Percentiles rank a stretch among this genome's conserved stretches.
phyloP scores from a whole-genome alignment of 2,113 vertebrate species.

The Eleginops maclovinus region DNA sequence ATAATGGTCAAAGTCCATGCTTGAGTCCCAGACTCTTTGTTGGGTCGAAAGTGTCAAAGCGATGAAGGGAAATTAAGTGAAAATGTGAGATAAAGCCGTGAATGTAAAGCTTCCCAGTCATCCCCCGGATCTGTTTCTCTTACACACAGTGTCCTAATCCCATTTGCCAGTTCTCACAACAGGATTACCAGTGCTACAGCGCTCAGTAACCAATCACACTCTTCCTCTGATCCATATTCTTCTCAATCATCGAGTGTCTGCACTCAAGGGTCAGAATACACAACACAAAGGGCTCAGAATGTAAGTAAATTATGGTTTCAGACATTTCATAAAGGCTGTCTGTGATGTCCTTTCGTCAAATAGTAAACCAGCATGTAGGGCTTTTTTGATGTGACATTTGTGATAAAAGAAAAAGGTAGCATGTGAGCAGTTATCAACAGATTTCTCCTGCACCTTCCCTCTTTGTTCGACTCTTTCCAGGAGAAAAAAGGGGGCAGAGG shows the following conservation, averaged over 20 bases:
- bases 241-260: conserved; percentile 53
- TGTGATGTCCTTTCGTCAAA: neutral
- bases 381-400: neutral
- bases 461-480: neutral
- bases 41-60: conserved; percentile 39
- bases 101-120: conserved; percentile 57
- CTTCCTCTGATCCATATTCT: conserved; percentile 69
- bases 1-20: conserved; percentile 6
- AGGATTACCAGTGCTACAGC: conserved; percentile 79
- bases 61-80: conserved; percentile 64
- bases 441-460: conserved; percentile 7
- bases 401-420: neutral
- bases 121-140: conserved; percentile 61
- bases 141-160: conserved; percentile 78
- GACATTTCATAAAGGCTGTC: conserved; percentile 30
- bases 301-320: conserved; percentile 30
- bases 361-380: neutral
- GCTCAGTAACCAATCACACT: conserved; percentile 71
- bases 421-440: conserved; percentile 4
- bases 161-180: conserved; percentile 81
- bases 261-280: conserved; percentile 15
- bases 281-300: conserved; percentile 6
- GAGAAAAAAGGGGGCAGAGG: neutral
- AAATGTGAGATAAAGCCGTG: conserved; percentile 60
- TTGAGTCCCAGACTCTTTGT: conserved; percentile 26